Base-by-base conservation (phyloP, 1,140 invertebrate species). In the Choristoneura fumiferana region DNA sequence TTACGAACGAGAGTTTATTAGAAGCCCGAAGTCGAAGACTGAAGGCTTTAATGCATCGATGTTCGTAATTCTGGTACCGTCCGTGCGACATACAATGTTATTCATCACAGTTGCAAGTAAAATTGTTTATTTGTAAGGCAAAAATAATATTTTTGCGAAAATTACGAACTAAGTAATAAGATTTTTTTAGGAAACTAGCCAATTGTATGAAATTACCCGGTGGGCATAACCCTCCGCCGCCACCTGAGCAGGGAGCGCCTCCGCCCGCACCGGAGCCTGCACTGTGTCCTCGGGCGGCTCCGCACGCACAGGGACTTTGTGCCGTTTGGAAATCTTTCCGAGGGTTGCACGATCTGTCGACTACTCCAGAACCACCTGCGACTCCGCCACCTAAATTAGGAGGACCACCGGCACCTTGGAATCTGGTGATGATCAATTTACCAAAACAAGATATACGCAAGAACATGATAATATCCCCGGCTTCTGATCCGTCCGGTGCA, bases 371-470 rank as follows among this genome's bases (percentile, higher is more conserved):
- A 53, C 57, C 65, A 5, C 43, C 22, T 2, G 22, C 63, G 14
- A 55, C 62, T 38, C 64, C 57, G 62, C 57, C 35, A 29, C 65
- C 69, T 35, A 82, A 38, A 38, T 58, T 76, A 10, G 74, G 69
- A 13, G 74, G 63, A 8, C 64, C 69, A 49, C 70, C 67, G 1
- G 69, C 60, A 29, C 81, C 83, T 81, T 93, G 91, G 69, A 94
- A 94, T 65, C 92, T 91, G 1, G 93, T 94, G 3, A 93, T 86
- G 29, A 94, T 93, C 59, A 93, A 82, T 65, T 91, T 91, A 9
- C 93, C 93, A 61, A 94, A 93, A 66, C 92, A 92, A 6, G 92
- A 93, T 67, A 92, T 89, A 8, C 93, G 77, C 73, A 82, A 91
- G 91, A 59, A 93, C 86, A 67, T 91, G 67, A 57, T 90, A 75